Conservation (phyloP, 1,140 invertebrate species). For the Drosophila setifemur region DNA sequence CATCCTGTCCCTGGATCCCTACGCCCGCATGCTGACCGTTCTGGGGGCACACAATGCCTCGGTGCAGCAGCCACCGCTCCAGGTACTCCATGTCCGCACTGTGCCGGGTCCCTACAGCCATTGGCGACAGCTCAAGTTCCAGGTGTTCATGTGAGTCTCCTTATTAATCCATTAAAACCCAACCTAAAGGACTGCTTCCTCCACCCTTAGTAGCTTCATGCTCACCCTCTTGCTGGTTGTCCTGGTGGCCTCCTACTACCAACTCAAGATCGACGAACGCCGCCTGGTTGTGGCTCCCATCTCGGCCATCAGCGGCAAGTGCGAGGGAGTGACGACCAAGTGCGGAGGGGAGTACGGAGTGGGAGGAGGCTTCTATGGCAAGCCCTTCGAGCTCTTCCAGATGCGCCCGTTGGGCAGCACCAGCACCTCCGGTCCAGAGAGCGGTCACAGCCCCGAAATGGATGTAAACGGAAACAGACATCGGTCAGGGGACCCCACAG, state of each 20-base stretch:
- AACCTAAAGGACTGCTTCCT: too few species aligned
- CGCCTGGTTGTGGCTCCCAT: conserved; percentile 54
- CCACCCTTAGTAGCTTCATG: conserved; percentile 65
- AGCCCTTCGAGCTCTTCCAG: conserved; percentile 76
- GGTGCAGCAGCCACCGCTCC: conserved; percentile 52
- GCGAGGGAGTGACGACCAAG: conserved; percentile 36
- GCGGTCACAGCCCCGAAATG: conserved; percentile 9
- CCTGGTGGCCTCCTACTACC: conserved; percentile 72
- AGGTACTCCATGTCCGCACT: conserved; percentile 86
- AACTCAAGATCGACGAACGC: conserved; percentile 60
- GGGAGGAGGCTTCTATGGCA: conserved; percentile 66
- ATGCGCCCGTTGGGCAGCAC: conserved; percentile 68
- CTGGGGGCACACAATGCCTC: conserved; percentile 55
- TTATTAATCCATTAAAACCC: background rate
- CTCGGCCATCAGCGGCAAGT: conserved; percentile 73
- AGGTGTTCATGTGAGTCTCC: conserved; percentile 87
- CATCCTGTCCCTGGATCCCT: conserved; percentile 84
- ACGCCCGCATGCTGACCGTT: conserved; percentile 82
- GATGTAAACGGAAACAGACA: conserved; percentile 38
- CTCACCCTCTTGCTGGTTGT: conserved; percentile 65
- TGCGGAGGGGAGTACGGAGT: conserved; percentile 12
- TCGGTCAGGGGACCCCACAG: conserved; percentile 5
- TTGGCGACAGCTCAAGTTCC: conserved; percentile 87
- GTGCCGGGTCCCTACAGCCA: conserved; percentile 88
- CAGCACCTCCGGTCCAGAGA: conserved; percentile 43